Evolutionary conservation across 2,888 invertebrate genomes (phyloP).

Genomic region (Dendrolimus houi): DNA sequence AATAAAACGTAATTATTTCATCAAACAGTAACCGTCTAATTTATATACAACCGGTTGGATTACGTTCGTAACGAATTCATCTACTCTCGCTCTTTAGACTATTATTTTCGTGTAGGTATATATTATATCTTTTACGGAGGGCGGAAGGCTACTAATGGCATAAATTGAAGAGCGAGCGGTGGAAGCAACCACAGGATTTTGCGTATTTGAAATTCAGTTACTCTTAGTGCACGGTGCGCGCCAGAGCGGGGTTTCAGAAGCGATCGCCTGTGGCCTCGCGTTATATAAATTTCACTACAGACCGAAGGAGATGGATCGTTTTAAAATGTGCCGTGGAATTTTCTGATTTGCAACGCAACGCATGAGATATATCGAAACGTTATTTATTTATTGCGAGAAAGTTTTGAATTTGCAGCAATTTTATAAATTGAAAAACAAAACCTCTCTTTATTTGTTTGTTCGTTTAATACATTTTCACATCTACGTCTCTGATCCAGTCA

Average conservation of each 20-base stretch:
- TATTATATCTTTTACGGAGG: constrained; percentile 43
- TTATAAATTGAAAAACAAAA: too few relatives aligned
- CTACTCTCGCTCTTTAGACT: constrained; percentile 33
- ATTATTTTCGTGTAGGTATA: constrained; percentile 25
- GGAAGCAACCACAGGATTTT: constrained; percentile 59
- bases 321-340: constrained; percentile 42
- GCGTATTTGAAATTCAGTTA: constrained; percentile 67
- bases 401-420: too few relatives aligned
- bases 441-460: too few relatives aligned
- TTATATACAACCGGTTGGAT: constrained; percentile 16
- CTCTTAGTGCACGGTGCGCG: constrained; percentile 35
- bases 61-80: constrained; percentile 34
- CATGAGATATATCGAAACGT: constrained; percentile 18
- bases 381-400: too few relatives aligned
- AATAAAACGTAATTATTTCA: constrained; percentile 14
- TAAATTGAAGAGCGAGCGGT: constrained; percentile 61
- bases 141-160: constrained; percentile 60
- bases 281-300: constrained; percentile 34
- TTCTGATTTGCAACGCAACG: constrained; percentile 38
- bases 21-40: not conserved
- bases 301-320: constrained; percentile 45
- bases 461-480: too few relatives aligned
- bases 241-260: constrained; percentile 33
- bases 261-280: constrained; percentile 38
- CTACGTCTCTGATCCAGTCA: too few relatives aligned